Evolutionary conservation across 2,888 invertebrate species (phyloP).

Genomic region (Trissolcus brochymenae): DNA sequence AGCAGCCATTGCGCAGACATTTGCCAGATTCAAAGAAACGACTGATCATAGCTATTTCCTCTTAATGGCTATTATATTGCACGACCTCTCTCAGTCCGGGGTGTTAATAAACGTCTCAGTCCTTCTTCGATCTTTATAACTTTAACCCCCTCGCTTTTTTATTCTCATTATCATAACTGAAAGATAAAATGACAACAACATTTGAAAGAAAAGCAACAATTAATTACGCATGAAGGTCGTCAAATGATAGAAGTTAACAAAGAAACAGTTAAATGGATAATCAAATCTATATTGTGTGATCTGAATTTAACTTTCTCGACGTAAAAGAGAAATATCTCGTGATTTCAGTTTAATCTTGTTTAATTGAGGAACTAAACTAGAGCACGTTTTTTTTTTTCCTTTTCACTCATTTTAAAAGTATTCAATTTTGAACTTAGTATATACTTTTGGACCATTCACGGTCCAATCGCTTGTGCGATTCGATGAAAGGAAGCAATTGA

Average conservation of each 20-base stretch:
- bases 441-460: constrained; percentile 24
- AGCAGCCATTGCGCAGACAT: constrained; percentile 36
- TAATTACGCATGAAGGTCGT: too few species aligned
- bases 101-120: constrained; percentile 31
- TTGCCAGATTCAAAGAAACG: constrained; percentile 57
- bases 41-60: constrained; percentile 25
- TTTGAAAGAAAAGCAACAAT: neutral
- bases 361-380: constrained; percentile 6
- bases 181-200: neutral
- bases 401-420: constrained; percentile 14
- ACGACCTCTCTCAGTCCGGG: constrained; percentile 22
- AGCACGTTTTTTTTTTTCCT: neutral
- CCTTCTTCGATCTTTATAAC: constrained; percentile 7
- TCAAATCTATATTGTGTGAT: neutral
- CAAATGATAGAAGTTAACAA: too few species aligned
- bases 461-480: constrained; percentile 28
- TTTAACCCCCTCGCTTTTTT: neutral
- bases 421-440: constrained; percentile 27
- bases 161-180: constrained; percentile 2
- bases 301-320: neutral
- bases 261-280: too few species aligned
- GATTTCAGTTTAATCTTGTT: constrained; percentile 6
- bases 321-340: neutral
- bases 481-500: constrained; percentile 40
- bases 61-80: constrained; percentile 47